A percentile compares a stretch with the other conserved stretches of the same genome.
phyloP scores from a whole-genome alignment of 2,113 vertebrate species.

The Lota lota region DNA sequence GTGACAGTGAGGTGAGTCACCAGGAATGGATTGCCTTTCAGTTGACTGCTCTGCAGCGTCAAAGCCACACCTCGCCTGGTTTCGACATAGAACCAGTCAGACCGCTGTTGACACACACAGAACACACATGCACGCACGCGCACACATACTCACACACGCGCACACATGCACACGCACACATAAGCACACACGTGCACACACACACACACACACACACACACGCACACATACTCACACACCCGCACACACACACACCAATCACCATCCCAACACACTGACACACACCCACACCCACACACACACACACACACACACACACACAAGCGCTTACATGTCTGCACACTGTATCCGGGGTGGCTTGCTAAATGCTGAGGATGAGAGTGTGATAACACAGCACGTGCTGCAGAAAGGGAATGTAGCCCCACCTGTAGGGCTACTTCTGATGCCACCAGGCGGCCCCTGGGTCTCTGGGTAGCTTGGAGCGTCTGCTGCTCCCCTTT shows the following conservation, averaged over 20 bases:
- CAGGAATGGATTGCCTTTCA: conserved; percentile 13
- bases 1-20: conserved; percentile 8
- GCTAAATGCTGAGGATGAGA: conserved; percentile 7
- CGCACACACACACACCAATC: neutral
- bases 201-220: conserved; percentile 7
- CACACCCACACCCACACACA: too few species aligned
- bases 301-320: neutral
- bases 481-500: neutral
- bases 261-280: too few species aligned
- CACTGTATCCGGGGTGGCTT: too few species aligned
- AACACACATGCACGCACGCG: neutral
- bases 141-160: neutral
- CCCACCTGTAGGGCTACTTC: conserved; percentile 38
- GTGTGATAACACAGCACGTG: conserved; percentile 22
- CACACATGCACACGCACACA: conserved; percentile 3
- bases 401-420: conserved; percentile 24
- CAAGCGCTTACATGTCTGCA: too few species aligned
- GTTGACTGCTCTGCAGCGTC: conserved; percentile 11
- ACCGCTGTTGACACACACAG: conserved; percentile 10
- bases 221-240: conserved; percentile 6
- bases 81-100: conserved; percentile 25
- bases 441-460: conserved; percentile 28
- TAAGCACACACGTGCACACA: conserved; percentile 2
- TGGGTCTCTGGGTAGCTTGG: conserved; percentile 18
- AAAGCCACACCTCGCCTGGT: conserved; percentile 16